phyloP scores from a whole-genome alignment of 2,113 vertebrate species.

The Chlamydotis undulata region DNA sequence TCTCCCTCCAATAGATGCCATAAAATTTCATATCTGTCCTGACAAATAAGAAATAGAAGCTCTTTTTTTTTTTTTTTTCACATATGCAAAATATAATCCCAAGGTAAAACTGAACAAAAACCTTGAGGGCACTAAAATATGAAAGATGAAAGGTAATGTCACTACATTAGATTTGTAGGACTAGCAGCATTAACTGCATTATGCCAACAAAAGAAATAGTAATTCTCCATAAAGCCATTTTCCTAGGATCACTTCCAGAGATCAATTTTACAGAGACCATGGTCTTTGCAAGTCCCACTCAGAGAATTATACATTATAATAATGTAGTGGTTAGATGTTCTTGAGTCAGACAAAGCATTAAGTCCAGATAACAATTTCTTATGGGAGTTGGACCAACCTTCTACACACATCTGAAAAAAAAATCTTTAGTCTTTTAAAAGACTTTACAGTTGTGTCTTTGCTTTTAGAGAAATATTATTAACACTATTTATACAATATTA shows the following conservation, averaged over 20 bases:
- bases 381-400: neutral
- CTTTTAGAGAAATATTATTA: neutral
- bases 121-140: neutral
- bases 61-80: neutral
- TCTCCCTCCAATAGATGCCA: neutral
- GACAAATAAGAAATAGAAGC: neutral
- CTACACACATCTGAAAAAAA: neutral
- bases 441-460: neutral
- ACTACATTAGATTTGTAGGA: neutral
- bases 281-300: neutral
- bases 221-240: neutral
- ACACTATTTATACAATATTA: neutral
- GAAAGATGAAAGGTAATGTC: neutral
- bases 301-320: neutral
- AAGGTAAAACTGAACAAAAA: slow-evolving; percentile 16
- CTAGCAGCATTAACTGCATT: neutral
- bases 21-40: neutral
- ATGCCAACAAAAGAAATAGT: neutral
- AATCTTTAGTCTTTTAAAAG: neutral
- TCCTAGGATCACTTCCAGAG: neutral
- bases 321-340: neutral
- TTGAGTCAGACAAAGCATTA: neutral
- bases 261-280: neutral
- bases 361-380: neutral
- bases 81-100: neutral